These are phyloP conservation scores for Abscondita cerata DNA, from an alignment of 2,888 invertebrate species.

Conservation along the genomic window DNA sequence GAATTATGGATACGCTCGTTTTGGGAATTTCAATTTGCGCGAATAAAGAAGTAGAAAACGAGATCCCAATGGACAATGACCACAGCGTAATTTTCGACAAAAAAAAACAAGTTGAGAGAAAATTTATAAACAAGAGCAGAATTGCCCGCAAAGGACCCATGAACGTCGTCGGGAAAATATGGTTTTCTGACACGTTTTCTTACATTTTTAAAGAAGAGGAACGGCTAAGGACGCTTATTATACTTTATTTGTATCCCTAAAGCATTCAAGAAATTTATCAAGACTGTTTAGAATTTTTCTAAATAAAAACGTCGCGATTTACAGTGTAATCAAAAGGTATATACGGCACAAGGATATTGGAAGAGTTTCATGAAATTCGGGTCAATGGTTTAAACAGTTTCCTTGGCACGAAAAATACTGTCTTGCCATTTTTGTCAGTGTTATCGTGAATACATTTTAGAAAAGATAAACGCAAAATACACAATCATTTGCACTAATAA, in stretches of 20 bases:
- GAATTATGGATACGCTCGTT: no score
- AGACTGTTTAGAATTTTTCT: conserved; percentile 10
- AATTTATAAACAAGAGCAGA: conserved; percentile 37
- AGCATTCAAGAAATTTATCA: conserved; percentile 17
- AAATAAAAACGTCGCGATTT: neutral
- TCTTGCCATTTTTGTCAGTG: no score
- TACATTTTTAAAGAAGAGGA: conserved; percentile 31
- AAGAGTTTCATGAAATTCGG: no score
- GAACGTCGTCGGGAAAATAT: conserved; percentile 36
- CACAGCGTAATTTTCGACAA: conserved; percentile 36
- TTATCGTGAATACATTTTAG: no score
- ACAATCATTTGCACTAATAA: no score
- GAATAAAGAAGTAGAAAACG: conserved; percentile 16
- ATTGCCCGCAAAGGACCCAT: conserved; percentile 36
- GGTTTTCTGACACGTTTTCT: conserved; percentile 31
- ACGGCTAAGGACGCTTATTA: conserved; percentile 21
- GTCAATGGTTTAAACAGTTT: no score
- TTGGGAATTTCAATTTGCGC: no score
- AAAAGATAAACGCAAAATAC: no score
- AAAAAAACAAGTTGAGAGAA: conserved; percentile 25
- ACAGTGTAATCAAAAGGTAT: no score
- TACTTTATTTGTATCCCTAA: conserved; percentile 24
- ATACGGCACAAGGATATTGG: no score
- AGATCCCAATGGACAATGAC: conserved; percentile 31
- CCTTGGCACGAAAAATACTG: no score